phyloP scores from a whole-genome alignment of 2,113 vertebrate species.

The Chaenocephalus aceratus region DNA sequence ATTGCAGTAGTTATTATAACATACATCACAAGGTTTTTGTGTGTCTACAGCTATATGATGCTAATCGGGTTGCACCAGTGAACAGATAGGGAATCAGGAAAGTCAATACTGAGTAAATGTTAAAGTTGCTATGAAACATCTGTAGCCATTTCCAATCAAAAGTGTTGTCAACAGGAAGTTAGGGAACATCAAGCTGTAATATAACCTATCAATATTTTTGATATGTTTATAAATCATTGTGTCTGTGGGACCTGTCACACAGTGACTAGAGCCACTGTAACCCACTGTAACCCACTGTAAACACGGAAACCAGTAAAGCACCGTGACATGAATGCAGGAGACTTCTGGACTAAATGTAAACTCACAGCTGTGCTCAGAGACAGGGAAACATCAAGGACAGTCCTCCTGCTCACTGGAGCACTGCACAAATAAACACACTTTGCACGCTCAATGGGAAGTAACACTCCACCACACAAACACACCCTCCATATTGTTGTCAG shows the following conservation, averaged over 20 bases:
- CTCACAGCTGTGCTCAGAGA: slow-evolving; percentile 8
- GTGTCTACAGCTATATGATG: too few relatives aligned
- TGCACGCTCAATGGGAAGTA: slow-evolving; percentile 37
- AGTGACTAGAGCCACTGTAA: too few relatives aligned
- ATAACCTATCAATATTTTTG: too few relatives aligned
- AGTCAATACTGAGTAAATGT: background rate
- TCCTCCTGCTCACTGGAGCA: slow-evolving; percentile 32
- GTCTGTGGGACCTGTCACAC: too few relatives aligned
- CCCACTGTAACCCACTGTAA: background rate
- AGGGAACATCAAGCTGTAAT: background rate
- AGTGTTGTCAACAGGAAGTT: background rate
- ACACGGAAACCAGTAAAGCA: background rate
- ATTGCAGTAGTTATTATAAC: too few relatives aligned
- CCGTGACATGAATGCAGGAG: background rate
- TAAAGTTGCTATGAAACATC: background rate
- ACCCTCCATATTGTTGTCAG: slow-evolving; percentile 17
- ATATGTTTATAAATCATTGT: too few relatives aligned
- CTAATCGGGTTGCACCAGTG: too few relatives aligned
- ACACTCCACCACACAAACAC: slow-evolving; percentile 44
- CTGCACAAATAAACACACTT: slow-evolving; percentile 14
- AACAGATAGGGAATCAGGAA: too few relatives aligned
- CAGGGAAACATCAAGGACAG: slow-evolving; percentile 49
- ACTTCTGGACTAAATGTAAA: slow-evolving; percentile 31
- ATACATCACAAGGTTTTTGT: too few relatives aligned
- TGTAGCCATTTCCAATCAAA: background rate